Conservation (phyloP, 2,888 invertebrate species). For the Neoitamus cyanurus region DNA sequence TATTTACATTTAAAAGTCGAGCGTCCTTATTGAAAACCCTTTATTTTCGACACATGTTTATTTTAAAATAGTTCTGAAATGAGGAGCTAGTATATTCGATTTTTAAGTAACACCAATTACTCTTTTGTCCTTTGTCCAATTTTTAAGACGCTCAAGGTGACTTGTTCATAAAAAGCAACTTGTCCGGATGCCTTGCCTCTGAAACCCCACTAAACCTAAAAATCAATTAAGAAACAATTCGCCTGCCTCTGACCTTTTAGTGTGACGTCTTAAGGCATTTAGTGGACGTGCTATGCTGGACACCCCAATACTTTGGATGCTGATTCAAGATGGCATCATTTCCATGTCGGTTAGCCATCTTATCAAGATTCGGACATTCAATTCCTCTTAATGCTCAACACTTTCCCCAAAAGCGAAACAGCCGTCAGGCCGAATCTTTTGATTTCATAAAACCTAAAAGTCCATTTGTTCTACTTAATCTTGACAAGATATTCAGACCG, state of each 20-base stretch:
- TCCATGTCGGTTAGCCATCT: background rate
- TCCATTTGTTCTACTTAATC: conserved; percentile 44
- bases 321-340: background rate
- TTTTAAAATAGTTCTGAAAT: too few species aligned
- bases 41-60: too few species aligned
- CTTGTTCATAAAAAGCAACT: background rate
- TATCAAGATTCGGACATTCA: conserved; percentile 27
- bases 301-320: background rate
- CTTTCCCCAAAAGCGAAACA: conserved; percentile 10
- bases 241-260: background rate
- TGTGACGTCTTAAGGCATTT: background rate
- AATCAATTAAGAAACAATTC: background rate
- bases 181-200: background rate
- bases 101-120: too few species aligned
- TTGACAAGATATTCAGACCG: conserved; percentile 38
- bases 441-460: conserved; percentile 41
- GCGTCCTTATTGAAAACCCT: too few species aligned
- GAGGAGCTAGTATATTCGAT: too few species aligned
- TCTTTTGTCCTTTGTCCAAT: too few species aligned
- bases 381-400: conserved; percentile 31
- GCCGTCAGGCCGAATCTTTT: conserved; percentile 33
- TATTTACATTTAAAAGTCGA: too few species aligned
- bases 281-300: background rate
- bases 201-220: background rate
- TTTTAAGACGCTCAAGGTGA: too few species aligned